Base-by-base conservation (phyloP, 2,797 vertebrate genomes). In the Coreius guichenoti region DNA sequence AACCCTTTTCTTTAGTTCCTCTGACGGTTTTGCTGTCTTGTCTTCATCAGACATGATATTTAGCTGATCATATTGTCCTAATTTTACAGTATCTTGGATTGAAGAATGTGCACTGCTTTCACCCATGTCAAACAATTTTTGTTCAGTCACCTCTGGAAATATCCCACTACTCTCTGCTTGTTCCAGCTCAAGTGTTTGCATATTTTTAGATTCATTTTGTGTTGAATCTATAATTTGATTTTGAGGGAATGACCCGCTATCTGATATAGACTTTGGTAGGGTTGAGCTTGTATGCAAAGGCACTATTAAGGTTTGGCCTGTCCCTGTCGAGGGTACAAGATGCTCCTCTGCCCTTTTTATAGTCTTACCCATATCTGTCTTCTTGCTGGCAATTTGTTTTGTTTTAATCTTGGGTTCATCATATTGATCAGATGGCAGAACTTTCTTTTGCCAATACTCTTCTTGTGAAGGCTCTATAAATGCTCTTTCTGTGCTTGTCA, bases 101-200 rank as follows among this genome's bases (percentile, higher is more conserved):
- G 54, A 82, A 31, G 45, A 16, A 4, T 23, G 17, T 67, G 49
- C 26, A 83, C 12, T 77, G n/a, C n/a, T 33, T 63, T 67, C 65
- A 65, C 3, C 19, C 9, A n/a, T 58, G 14, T 76, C 67, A 45
- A 74, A 75, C 19, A 17, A 14, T 56, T 69, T 80, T 70, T 87
- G 47, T 39, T 86, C 56, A 26, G 47, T 29, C 23, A 63, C n/a
- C 11, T n/a, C 17, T 16, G 63, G 23, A 33, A 61, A 31, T 82
- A 31, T 88, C 73, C 13, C 67, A 74, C 67, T 4, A 12, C 39
- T 65, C 6, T 56, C 73, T 26, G 26, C 73, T 68, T 77, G 9
- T 68, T 85, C 29, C 74, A 23, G 56, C 79, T 33, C 16, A 49
- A 14, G 49, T 19, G 77, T 90, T 86, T 72, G 80, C 74, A 54